These are phyloP conservation scores for Sparidentex hasta DNA, from an alignment of 2,797 vertebrate species.

Conservation along the genomic window DNA sequence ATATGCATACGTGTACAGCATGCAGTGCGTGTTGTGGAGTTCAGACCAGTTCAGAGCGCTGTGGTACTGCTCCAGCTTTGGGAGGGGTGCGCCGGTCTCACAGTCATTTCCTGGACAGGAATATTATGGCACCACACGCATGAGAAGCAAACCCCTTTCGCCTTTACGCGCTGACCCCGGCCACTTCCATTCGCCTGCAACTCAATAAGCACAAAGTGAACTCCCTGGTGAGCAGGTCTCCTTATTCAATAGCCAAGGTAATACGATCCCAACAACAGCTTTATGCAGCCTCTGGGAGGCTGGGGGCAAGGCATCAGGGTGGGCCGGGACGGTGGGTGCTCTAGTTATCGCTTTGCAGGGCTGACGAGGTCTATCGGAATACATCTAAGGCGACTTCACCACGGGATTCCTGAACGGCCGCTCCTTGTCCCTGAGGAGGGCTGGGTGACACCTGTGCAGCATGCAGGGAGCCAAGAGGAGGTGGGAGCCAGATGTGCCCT, in stretches of 20 bases:
- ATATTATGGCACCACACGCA: constrained; percentile 81
- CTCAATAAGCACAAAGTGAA: constrained; percentile 63
- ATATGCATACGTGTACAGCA: constrained; percentile 23
- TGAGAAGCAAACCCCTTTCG: constrained; percentile 77
- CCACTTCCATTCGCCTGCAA: constrained; percentile 64
- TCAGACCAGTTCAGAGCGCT: constrained; percentile 75
- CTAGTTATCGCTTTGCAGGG: constrained; percentile 28
- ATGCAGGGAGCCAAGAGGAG: constrained; percentile 30
- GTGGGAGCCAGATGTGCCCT: constrained; percentile 60
- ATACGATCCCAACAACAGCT: constrained; percentile 74
- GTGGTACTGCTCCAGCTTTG: constrained; percentile 79
- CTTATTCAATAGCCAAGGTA: constrained; percentile 71
- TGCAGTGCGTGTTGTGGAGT: constrained; percentile 61
- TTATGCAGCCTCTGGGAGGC: constrained; percentile 71
- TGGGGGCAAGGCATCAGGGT: constrained; percentile 27
- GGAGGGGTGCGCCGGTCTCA: constrained; percentile 80
- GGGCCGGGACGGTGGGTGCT: constrained; percentile 30
- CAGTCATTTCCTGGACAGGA: constrained; percentile 81
- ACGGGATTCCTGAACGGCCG: constrained; percentile 33
- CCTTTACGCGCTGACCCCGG: constrained; percentile 66
- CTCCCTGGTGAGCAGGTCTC: constrained; percentile 69
- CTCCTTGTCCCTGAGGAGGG: constrained; percentile 48
- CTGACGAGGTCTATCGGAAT: constrained; percentile 19
- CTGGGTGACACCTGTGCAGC: constrained; percentile 74
- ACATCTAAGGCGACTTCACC: constrained; percentile 26